Percentiles rank a stretch among this genome's conserved stretches.
These are phyloP conservation scores for Porites rus DNA, from an alignment of 92 coral and sea anemone species.

Conservation along the genomic window DNA sequence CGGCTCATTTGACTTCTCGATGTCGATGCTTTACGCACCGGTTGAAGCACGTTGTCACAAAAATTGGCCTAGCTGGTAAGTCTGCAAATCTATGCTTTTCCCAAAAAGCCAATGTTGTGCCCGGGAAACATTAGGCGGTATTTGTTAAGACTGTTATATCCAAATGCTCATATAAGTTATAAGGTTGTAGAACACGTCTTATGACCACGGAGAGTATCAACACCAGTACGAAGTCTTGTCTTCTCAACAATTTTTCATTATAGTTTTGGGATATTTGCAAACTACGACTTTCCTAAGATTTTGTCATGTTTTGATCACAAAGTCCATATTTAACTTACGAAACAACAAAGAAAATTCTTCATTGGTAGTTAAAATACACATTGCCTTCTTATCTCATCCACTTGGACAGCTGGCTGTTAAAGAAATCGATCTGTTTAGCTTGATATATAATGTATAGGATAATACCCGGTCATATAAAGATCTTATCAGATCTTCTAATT, in stretches of 20 bases:
- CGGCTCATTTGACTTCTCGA: slow-evolving; percentile 4
- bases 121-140: no score
- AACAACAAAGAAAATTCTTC: neutral
- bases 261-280: no score
- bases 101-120: no score
- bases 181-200: neutral
- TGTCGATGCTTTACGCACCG: slow-evolving; percentile 13
- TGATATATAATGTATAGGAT: neutral
- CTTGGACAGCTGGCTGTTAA: neutral
- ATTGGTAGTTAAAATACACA: neutral
- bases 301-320: neutral
- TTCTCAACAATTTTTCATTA: neutral
- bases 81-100: no score
- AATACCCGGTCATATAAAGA: neutral
- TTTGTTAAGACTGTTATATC: no score
- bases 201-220: neutral
- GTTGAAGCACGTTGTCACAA: neutral
- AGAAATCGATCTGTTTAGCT: neutral
- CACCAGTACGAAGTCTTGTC: neutral
- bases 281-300: neutral
- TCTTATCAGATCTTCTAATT: neutral
- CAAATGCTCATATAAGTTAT: neutral
- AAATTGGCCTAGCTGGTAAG: neutral
- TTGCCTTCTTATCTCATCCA: slow-evolving; percentile 1
- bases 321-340: neutral